phyloP scores from a whole-genome alignment of 2,888 invertebrate genomes.

The Pollenia angustigena region DNA sequence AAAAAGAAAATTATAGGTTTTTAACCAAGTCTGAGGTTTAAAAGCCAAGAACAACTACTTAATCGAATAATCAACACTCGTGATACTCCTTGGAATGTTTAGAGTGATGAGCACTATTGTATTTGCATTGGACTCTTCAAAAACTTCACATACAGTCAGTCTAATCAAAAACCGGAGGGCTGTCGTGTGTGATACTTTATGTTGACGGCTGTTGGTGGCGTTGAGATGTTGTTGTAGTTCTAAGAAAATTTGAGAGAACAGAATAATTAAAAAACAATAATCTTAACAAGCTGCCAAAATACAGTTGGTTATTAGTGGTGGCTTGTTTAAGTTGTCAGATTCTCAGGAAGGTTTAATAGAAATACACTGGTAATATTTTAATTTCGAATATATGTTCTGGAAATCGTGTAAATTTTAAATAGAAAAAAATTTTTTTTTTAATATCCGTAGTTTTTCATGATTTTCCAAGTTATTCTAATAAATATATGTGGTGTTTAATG shows the following conservation, averaged over 20 bases:
- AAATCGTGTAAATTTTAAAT: not conserved
- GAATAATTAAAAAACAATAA: not conserved
- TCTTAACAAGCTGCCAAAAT: slow-evolving; percentile 25
- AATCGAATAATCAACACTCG: slow-evolving; percentile 60
- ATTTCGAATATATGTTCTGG: not conserved
- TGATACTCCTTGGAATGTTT: slow-evolving; percentile 11
- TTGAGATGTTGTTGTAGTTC: not conserved
- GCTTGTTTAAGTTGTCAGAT: not conserved
- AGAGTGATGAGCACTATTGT: slow-evolving; percentile 26
- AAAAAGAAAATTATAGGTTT: slow-evolving; percentile 53
- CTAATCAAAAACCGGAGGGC: not conserved
- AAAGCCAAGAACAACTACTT: not conserved
- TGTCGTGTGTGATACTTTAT: slow-evolving; percentile 38
- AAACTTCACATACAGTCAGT: slow-evolving; percentile 25
- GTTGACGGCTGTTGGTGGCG: slow-evolving; percentile 25
- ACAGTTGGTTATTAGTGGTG: not conserved
- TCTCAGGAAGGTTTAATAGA: not conserved
- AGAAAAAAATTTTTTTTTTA: not conserved
- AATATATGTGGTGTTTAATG: too few relatives aligned
- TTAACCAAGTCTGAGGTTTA: not conserved
- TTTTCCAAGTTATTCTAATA: too few relatives aligned
- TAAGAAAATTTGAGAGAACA: not conserved
- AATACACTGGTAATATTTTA: slow-evolving; percentile 2
- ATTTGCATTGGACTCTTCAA: not conserved
- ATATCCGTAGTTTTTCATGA: not conserved